Base-by-base conservation (phyloP, 2,113 vertebrate species). In the Lophura nycthemera region DNA sequence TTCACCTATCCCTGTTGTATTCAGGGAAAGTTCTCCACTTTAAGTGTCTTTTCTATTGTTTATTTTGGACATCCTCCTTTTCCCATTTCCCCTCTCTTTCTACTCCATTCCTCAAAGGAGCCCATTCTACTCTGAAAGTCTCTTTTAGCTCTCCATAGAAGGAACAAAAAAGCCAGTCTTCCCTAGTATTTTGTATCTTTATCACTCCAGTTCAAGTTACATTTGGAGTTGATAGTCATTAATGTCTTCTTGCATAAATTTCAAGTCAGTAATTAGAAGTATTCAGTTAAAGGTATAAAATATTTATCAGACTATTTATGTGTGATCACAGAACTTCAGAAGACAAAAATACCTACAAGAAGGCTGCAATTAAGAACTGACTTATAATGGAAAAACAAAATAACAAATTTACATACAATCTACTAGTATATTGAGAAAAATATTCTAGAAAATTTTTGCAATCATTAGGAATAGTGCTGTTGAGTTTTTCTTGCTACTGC, bases 161-260 rank as follows among this genome's bases (percentile, higher is more conserved):
- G 12, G 11, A 67, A 36, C 65, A 43, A 25, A 16, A 73, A 59
- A 66, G n/a, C 18, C 47, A 90, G 8, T 34, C 75, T 38, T 84
- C 75, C 9, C 25, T 42, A 60, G 11, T 57, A 71, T 61, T 88
- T 83, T 0, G 3, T 25, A 84, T 86, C 12, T 22, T 93, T 96
- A 96, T 96, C 92, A 84, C 24, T 72, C 52, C 82, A 45, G 48
- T 86, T 42, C 65, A 83, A 90, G 47, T 43, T 85, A 32, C 73
- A 84, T 92, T 80, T 6, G 1, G 20, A 88, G 40, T 47, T 69
- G 88, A 93, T 95, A 93, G 90, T 69, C 61, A 75, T 18, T 47
- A 48, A 10, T 25, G 47, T 43, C 47, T n/a, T 84, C 57, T 81
- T 60, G 14, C 34, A 14, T 88, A 96, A 47, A 80, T 48, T 81